These are phyloP conservation scores for Sturnira hondurensis DNA, from an alignment of 2,113 vertebrate genomes.

Conservation along the genomic window DNA sequence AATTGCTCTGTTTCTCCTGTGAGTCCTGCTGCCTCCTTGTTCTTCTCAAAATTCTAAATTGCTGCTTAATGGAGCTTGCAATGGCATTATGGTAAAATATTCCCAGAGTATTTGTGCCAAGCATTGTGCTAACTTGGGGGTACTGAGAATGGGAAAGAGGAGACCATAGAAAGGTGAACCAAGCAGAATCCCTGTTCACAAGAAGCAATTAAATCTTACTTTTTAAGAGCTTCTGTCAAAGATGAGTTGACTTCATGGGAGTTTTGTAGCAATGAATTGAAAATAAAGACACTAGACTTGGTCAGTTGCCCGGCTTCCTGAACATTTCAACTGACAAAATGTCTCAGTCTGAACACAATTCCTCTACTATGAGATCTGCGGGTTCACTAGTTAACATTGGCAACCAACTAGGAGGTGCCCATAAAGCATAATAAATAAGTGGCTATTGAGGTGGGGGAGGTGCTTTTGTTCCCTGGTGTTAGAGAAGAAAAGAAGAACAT, in stretches of 20 bases:
- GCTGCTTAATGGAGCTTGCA: not conserved
- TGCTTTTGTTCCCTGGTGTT: not conserved
- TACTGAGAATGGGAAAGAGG: not conserved
- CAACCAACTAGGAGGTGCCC: conserved; percentile 33
- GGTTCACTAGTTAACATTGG: conserved; percentile 56
- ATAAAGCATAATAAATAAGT: conserved; percentile 60
- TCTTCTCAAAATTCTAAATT: conserved; percentile 13
- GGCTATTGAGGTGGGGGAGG: conserved; percentile 35
- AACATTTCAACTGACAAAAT: conserved; percentile 66
- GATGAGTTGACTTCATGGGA: conserved; percentile 63
- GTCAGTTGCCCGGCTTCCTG: conserved; percentile 65
- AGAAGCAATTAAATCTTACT: conserved; percentile 34
- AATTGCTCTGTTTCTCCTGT: not conserved
- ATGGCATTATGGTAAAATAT: not conserved
- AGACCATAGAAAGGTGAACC: not conserved
- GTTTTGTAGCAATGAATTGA: conserved; percentile 56
- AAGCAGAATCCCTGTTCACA: not conserved
- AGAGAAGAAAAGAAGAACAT: conserved; percentile 15
- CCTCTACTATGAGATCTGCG: conserved; percentile 62
- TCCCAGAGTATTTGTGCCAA: not conserved
- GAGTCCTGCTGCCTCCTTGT: not conserved
- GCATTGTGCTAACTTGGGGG: not conserved
- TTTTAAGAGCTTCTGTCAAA: conserved; percentile 6
- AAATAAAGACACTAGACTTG: conserved; percentile 68
- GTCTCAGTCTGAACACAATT: conserved; percentile 68